phyloP scores from a whole-genome alignment of 2,797 vertebrate genomes.

The Chloroceryle inda region DNA sequence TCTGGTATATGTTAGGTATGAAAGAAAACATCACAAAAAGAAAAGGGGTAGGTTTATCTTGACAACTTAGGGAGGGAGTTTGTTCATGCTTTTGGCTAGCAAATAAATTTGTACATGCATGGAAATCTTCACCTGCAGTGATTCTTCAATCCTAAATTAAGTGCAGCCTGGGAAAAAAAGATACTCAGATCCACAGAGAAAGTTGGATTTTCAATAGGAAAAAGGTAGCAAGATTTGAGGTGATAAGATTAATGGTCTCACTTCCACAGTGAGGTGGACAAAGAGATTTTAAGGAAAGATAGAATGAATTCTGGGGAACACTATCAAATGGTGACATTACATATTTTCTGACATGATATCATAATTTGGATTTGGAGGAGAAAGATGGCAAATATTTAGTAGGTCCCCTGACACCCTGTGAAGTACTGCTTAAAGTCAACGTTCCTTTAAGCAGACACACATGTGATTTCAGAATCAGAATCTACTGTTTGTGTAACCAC shows the following conservation, averaged over 20 bases:
- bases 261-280: not conserved
- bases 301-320: not conserved
- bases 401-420: not conserved
- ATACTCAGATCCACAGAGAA: too few species aligned
- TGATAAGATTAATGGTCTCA: not conserved
- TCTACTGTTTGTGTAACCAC: not conserved
- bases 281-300: not conserved
- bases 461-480: not conserved
- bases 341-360: not conserved
- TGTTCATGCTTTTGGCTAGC: not conserved
- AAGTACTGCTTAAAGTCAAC: not conserved
- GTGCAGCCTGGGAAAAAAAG: not conserved
- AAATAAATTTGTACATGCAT: not conserved
- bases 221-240: not conserved
- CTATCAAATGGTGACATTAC: not conserved
- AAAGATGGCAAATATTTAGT: not conserved
- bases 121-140: not conserved
- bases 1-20: not conserved
- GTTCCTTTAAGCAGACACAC: not conserved
- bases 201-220: not conserved
- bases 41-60: not conserved
- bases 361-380: not conserved
- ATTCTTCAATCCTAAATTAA: not conserved
- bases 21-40: conserved; percentile 6
- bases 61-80: not conserved